Conservation (phyloP, 1,140 invertebrate genomes). For the Helicoverpa armigera region DNA sequence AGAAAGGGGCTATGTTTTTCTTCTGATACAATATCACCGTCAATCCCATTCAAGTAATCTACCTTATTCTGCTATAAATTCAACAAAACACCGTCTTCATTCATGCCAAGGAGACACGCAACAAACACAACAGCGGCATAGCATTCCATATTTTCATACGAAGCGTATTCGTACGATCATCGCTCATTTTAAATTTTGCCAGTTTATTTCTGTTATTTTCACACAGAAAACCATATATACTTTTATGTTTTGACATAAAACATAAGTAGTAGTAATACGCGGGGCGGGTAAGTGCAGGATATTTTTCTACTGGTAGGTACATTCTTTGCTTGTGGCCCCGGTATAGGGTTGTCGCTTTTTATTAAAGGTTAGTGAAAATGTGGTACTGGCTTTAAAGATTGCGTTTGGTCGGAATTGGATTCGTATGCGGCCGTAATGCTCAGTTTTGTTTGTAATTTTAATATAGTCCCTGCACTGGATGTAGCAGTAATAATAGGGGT, state of each 20-base stretch:
- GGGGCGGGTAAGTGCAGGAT: constrained; percentile 46
- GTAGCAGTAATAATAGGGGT: too few relatives aligned
- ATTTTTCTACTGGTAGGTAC: constrained; percentile 42
- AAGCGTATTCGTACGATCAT: constrained; percentile 15
- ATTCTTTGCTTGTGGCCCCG: constrained; percentile 32
- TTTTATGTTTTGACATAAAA: constrained; percentile 54
- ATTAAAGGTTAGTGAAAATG: constrained; percentile 27
- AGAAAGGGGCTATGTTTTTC: too few relatives aligned
- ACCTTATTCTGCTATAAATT: neutral
- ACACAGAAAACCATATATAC: constrained; percentile 37
- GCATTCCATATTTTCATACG: neutral
- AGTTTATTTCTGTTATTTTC: constrained; percentile 46
- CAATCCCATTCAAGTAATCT: neutral
- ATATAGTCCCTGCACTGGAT: too few relatives aligned
- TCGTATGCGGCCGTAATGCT: neutral
- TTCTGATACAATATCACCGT: neutral
- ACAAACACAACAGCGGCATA: neutral
- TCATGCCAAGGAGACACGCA: neutral
- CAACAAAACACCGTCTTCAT: neutral
- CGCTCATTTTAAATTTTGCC: constrained; percentile 41
- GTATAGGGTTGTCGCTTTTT: constrained; percentile 33
- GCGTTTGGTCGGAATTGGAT: constrained; percentile 7
- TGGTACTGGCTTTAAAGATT: constrained; percentile 16
- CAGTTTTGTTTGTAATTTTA: neutral
- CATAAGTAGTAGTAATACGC: constrained; percentile 50